Conservation (phyloP, 2,888 invertebrate genomes). For the Hirtodrosophila confusa region DNA sequence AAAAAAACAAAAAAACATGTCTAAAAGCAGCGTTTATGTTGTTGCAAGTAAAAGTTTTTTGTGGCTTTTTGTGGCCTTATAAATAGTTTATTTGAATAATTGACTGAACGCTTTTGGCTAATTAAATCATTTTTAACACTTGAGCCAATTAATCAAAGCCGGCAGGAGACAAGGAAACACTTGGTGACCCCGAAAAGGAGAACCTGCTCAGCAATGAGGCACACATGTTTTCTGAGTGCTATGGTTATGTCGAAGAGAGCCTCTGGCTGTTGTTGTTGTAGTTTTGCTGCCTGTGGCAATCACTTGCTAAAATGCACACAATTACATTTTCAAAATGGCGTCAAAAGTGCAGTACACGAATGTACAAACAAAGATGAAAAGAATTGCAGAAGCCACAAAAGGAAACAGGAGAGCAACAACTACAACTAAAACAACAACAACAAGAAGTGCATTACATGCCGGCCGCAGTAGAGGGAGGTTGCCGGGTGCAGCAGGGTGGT, state of each 20-base stretch:
- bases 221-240: neutral
- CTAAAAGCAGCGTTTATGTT: slow-evolving; percentile 8
- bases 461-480: slow-evolving; percentile 4
- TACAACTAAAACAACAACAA: slow-evolving; percentile 13
- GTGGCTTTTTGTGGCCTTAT: neutral
- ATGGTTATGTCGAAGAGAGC: neutral
- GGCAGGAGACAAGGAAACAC: slow-evolving; percentile 9
- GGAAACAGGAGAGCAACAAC: slow-evolving; percentile 33
- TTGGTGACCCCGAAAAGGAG: slow-evolving; percentile 2
- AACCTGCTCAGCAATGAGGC: slow-evolving; percentile 1
- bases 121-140: slow-evolving; percentile 34
- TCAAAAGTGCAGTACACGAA: slow-evolving; percentile 64
- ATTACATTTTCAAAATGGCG: slow-evolving; percentile 82
- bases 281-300: slow-evolving; percentile 38
- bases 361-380: slow-evolving; percentile 9
- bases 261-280: slow-evolving; percentile 10
- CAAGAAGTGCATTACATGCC: slow-evolving; percentile 44
- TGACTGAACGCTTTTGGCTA: slow-evolving; percentile 20
- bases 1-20: slow-evolving; percentile 10
- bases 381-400: slow-evolving; percentile 55
- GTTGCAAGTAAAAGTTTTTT: neutral
- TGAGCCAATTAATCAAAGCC: slow-evolving; percentile 43
- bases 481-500: slow-evolving; percentile 12
- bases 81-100: neutral
- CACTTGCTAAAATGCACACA: slow-evolving; percentile 67